These are phyloP conservation scores for Chrysopilus asiliformis DNA, from an alignment of 2,888 invertebrate genomes.

Conservation along the genomic window DNA sequence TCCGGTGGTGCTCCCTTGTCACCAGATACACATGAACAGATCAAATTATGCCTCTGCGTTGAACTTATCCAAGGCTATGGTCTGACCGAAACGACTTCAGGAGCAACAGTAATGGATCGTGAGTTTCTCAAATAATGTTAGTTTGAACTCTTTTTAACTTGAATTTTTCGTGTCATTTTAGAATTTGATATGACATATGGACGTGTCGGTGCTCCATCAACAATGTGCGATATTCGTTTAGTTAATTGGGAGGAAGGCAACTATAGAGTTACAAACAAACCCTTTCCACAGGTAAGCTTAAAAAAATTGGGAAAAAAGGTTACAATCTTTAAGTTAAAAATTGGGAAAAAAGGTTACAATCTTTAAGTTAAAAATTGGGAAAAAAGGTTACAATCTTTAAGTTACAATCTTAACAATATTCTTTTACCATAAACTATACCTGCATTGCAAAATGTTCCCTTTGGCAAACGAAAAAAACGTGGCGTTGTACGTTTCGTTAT, in stretches of 20 bases:
- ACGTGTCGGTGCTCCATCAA: conserved; percentile 77
- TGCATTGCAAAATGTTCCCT: too few species aligned
- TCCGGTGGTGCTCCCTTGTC: conserved; percentile 92
- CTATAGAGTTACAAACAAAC: conserved; percentile 77
- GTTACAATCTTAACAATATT: too few species aligned
- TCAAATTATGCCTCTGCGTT: conserved; percentile 80
- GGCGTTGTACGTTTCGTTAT: too few species aligned
- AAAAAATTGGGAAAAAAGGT: too few species aligned
- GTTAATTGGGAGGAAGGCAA: conserved; percentile 91
- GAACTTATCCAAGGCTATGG: conserved; percentile 91
- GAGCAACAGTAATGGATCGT: conserved; percentile 76
- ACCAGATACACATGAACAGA: conserved; percentile 89
- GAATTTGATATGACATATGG: conserved; percentile 46
- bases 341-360: too few species aligned
- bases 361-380: too few species aligned
- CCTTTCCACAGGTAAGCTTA: conserved; percentile 56
- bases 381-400: too few species aligned
- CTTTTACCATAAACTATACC: too few species aligned
- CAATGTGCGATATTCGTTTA: conserved; percentile 70
- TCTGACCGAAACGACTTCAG: conserved; percentile 91
- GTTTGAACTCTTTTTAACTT: background rate
- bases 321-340: too few species aligned
- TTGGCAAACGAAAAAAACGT: too few species aligned
- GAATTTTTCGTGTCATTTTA: conserved; percentile 17
- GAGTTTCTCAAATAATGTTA: conserved; percentile 24